Evolutionary conservation across 2,113 vertebrate species (phyloP), one percentile per base, ranked within the genome.

Genomic region (Phylloscopus trochiloides): DNA sequence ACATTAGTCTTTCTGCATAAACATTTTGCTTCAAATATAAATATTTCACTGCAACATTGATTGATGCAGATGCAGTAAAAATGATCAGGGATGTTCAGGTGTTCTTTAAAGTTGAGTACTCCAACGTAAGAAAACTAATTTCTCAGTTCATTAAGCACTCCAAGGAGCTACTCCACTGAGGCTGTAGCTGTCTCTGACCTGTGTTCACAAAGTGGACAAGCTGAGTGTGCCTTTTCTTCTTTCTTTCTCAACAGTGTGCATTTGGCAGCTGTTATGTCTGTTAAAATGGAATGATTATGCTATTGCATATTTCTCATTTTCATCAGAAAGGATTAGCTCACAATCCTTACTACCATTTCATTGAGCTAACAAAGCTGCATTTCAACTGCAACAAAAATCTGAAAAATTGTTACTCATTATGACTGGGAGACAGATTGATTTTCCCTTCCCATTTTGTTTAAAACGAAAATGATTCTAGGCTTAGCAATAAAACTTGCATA

Each of bases 251-350:
- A 17, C 74, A 63, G 24, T 26, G 10, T 48, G 36, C 32, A 58
- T 66, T 83, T 90, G 63, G 55, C 63, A 77, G 67, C 36, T 59
- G 25, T 45, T 86, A 47, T 32, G 48, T 22, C 42, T 45, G n/a
- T 26, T 81, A 65, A 90, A 87, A 75, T 19, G 50, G 76, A 88
- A 67, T 54, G 5, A 67, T 83, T 86, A 42, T 32, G 15, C n/a
- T 86, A 19, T 58, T 93, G 80, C 32, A 7, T 71, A 71, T 74
- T 90, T 80, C 63, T 93, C 48, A 59, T 94, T 90, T 96, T 92
- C 63, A 93, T 90, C 31, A 80, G 83, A 88, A 92, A 66, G 59
- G 82, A 94, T 94, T 93, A 84, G 59, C 84, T 92, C 45, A 45
- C 88, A 95, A 94, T 96, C 82, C 81, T 55, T 58, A 18, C 55